Percentiles rank a stretch among this genome's conserved stretches.
phyloP scores from a whole-genome alignment of 1,140 invertebrate species.

The Nebria ingens region DNA sequence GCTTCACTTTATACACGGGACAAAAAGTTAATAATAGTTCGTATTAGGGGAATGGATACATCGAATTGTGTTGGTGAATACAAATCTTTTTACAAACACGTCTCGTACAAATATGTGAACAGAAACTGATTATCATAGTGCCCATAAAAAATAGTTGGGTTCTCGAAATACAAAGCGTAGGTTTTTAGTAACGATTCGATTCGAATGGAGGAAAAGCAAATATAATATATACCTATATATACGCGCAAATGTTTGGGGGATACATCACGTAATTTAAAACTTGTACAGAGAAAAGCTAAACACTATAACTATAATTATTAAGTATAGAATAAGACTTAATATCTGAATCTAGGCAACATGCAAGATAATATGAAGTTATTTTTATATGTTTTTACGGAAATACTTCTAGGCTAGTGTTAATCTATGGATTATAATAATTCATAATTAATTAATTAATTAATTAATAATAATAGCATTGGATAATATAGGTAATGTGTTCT shows the following conservation, averaged over 20 bases:
- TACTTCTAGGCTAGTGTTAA: conserved; percentile 30
- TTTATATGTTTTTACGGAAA: conserved; percentile 30
- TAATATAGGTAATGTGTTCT: neutral
- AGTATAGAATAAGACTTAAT: conserved; percentile 27
- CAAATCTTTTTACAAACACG: too few species aligned
- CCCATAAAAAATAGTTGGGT: too few species aligned
- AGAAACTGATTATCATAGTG: too few species aligned
- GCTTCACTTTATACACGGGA: neutral
- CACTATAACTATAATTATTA: conserved; percentile 27
- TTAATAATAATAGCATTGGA: conserved; percentile 19
- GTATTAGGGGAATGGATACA: neutral
- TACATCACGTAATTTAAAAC: conserved; percentile 6
- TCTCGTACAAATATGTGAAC: too few species aligned
- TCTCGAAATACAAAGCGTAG: too few species aligned
- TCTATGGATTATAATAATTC: conserved; percentile 27
- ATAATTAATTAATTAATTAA: conserved; percentile 11
- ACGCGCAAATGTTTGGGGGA: neutral
- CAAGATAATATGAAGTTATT: conserved; percentile 31
- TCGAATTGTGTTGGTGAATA: neutral
- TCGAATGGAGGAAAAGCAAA: neutral
- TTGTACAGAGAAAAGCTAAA: conserved; percentile 20
- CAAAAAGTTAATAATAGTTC: neutral
- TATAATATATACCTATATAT: too few species aligned
- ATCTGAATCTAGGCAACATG: conserved; percentile 28
- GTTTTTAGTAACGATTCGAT: too few species aligned